These are phyloP conservation scores for Liparis tanakae DNA, from an alignment of 2,797 vertebrate species.

Conservation along the genomic window DNA sequence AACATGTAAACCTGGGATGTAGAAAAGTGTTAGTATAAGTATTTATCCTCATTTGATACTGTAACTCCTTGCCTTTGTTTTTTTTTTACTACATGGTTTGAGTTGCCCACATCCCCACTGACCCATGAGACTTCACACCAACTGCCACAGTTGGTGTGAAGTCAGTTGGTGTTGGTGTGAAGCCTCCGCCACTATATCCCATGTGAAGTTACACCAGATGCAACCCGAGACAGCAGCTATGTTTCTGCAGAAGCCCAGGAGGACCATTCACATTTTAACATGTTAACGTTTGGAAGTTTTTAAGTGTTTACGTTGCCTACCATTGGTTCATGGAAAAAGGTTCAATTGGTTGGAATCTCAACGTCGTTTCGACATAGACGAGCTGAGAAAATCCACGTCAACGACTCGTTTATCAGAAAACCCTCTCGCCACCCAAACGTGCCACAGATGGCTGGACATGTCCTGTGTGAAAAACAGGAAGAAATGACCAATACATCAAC, in stretches of 20 bases:
- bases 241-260: background rate
- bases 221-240: background rate
- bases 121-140: background rate
- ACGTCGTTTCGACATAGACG: no score
- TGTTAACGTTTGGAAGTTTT: background rate
- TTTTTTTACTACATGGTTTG: background rate
- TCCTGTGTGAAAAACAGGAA: slow-evolving; percentile 69
- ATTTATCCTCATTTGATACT: background rate
- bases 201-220: background rate
- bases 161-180: no score
- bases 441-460: slow-evolving; percentile 38
- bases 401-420: background rate
- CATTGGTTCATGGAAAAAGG: background rate
- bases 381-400: background rate
- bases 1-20: background rate
- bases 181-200: no score
- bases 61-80: background rate
- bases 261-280: background rate
- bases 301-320: background rate
- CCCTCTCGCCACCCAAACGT: slow-evolving; percentile 6
- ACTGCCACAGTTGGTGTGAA: no score
- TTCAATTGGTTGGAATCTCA: background rate
- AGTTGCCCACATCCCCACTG: background rate
- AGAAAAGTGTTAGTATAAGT: no score
- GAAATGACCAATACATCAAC: slow-evolving; percentile 51